phyloP scores from a whole-genome alignment of 92 coral and sea anemone species.

The Pocillopora grandis region DNA sequence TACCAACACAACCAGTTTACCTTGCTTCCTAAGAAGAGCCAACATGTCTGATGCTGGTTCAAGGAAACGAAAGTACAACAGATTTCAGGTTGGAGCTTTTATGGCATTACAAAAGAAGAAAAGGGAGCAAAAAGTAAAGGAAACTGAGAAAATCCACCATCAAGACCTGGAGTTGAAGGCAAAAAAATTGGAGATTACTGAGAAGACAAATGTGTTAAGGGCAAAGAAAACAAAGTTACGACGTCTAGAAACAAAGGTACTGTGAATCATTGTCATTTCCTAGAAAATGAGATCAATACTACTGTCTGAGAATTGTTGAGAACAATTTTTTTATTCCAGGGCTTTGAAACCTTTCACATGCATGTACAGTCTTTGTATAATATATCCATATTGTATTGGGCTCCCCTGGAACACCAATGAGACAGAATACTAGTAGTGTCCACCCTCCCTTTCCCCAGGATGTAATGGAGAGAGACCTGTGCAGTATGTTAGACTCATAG shows the following conservation, averaged over 20 bases:
- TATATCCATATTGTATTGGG: constrained; percentile 2
- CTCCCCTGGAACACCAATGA: constrained; percentile 15
- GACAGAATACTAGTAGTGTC: constrained; percentile 5
- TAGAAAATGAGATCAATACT: not conserved
- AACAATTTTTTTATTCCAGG: constrained; percentile 1
- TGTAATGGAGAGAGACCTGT: not conserved
- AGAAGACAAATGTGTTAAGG: constrained; percentile 5
- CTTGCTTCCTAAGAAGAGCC: not conserved
- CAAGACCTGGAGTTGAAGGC: not conserved
- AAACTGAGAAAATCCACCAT: constrained; percentile 13
- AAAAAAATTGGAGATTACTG: constrained; percentile 10
- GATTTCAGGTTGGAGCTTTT: constrained; percentile 7
- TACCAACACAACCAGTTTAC: not conserved
- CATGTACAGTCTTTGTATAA: not conserved
- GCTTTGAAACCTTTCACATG: not conserved
- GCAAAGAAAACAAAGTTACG: constrained; percentile 7
- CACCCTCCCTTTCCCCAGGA: constrained; percentile 1
- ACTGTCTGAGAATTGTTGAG: not conserved
- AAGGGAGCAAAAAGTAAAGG: constrained; percentile 17
- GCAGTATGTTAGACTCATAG: not conserved
- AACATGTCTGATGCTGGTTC: not conserved
- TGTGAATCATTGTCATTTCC: not conserved
- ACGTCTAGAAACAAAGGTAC: constrained; percentile 34
- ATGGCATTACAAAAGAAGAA: constrained; percentile 8
- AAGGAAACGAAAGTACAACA: constrained; percentile 5